These are phyloP conservation scores for Dryomyza anilis DNA, from an alignment of 2,888 invertebrate genomes.

Conservation along the genomic window DNA sequence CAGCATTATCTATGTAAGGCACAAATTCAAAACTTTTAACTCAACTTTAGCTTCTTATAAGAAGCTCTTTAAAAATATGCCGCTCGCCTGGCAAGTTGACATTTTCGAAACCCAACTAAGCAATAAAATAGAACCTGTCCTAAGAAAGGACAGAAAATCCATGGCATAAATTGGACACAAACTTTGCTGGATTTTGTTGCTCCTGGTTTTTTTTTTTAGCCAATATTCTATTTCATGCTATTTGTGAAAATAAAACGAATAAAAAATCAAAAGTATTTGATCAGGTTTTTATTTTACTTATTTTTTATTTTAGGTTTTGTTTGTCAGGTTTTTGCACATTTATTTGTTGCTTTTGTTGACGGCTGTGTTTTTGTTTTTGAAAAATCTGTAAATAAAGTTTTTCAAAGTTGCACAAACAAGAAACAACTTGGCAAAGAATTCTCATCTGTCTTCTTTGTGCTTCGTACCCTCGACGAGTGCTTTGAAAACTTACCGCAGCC, in stretches of 20 bases:
- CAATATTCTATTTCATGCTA: slow-evolving; percentile 6
- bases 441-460: slow-evolving; percentile 21
- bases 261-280: slow-evolving; percentile 19
- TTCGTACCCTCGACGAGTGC: too few relatives aligned
- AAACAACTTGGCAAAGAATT: slow-evolving; percentile 34
- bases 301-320: neutral
- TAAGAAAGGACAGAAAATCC: neutral
- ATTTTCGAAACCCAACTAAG: neutral
- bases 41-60: too few relatives aligned
- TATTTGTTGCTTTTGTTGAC: slow-evolving; percentile 16
- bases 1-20: too few relatives aligned
- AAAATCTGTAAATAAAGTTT: slow-evolving; percentile 46
- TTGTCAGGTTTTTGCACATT: slow-evolving; percentile 4
- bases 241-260: slow-evolving; percentile 23
- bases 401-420: slow-evolving; percentile 45
- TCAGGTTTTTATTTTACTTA: neutral
- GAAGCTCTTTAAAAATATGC: neutral
- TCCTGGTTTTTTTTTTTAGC: neutral
- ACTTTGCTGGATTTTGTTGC: neutral
- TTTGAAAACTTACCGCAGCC: slow-evolving; percentile 26
- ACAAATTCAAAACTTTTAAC: too few relatives aligned
- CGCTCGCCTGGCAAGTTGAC: neutral
- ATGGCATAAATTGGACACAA: neutral
- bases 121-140: neutral
- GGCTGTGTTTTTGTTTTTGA: slow-evolving; percentile 30